Evolutionary conservation across 2,888 invertebrate species (phyloP), one percentile per base, ranked within the genome.

Genomic region (Ochlodes sylvanus): DNA sequence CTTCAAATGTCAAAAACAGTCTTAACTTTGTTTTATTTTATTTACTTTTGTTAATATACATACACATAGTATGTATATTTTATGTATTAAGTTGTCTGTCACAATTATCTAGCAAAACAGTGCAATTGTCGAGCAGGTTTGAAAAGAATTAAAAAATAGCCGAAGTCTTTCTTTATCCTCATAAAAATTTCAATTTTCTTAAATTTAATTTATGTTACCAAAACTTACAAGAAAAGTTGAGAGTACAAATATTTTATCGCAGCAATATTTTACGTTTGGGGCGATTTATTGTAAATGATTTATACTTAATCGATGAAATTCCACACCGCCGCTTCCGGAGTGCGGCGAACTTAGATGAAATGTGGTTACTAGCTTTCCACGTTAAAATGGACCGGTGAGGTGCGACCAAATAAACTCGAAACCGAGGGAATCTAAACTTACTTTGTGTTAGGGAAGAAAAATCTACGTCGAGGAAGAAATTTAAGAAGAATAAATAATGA

Each of bases 191-290:
- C 15, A 1, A 7, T 60, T 42, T 61, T 61, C 14, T 17, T 50
- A 17, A 21, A 14, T 32, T 38, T 14, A 41, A 67, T 27, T 60
- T 52, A 41, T 66, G 61, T 32, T 19, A 19, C 41, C 15, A 17
- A 65, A 58, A 57, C 41, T 15, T 15, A 56, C n/a, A 50, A 62
- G 19, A 62, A 42, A 14, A 19, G 19, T 50, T 38, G 27, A 60
- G 44, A 60, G 81, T 78, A 74, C 78, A 81, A 83, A 82, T 81
- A 75, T 78, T 73, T 72, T 74, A 74, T 72, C 67, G 77, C 78
- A 80, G 77, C 79, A 75, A 84, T 84, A 84, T 81, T 76, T 85
- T 77, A 82, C 75, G 73, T 80, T 79, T 78, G 75, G 64, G 72
- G 75, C 68, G 62, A 62, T 62, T 68, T 68, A 56, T 62, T 47